Evolutionary conservation across 2,113 vertebrate genomes (phyloP), one percentile per base, ranked within the genome.

Genomic region (Gallinago media): DNA sequence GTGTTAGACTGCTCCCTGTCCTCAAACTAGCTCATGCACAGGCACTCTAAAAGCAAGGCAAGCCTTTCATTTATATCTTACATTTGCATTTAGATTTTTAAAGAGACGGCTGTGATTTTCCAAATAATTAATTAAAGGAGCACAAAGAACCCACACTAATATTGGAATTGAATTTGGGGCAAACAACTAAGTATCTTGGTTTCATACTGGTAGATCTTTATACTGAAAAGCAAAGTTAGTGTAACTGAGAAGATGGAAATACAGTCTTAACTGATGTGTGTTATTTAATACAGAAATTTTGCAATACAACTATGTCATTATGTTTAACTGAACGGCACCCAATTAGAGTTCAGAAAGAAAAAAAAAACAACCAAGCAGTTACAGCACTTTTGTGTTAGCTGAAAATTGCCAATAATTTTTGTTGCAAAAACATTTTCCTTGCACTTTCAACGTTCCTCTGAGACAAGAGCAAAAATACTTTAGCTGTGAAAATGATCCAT

Each of bases 381-480:
- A 40, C 42, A 87, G 71, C 92, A 89, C 54, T 95, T 95, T 47
- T n/a, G 50, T 75, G 36, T 86, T 91, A 86, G 88, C 61, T 86
- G 85, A 92, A 94, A 94, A 93, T 74, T 94, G 75, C 90, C 88
- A 91, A 92, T 90, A 93, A 65, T 88, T 96, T 97, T 40, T 96
- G 90, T 96, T 92, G 92, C 73, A 88, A 88, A 96, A 96, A 92
- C 91, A 95, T 94, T 95, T 93, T 91, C 83, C 34, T 91, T 94
- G 82, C 85, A 84, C 88, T 92, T 96, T 81, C 82, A 84, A 65
- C 9, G 7, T 88, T 94, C 75, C 76, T 92, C 82, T 78, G 92
- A 93, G 96, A 94, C 61, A 92, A 44, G 77, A 94, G 34, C 56
- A 86, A 93, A 96, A 93, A 94, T 90, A 95, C 77, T 89, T 94